Evolutionary conservation across 2,888 invertebrate genomes (phyloP), one percentile per base, ranked within the genome.

Genomic region (Mesorhabditis sp.): DNA sequence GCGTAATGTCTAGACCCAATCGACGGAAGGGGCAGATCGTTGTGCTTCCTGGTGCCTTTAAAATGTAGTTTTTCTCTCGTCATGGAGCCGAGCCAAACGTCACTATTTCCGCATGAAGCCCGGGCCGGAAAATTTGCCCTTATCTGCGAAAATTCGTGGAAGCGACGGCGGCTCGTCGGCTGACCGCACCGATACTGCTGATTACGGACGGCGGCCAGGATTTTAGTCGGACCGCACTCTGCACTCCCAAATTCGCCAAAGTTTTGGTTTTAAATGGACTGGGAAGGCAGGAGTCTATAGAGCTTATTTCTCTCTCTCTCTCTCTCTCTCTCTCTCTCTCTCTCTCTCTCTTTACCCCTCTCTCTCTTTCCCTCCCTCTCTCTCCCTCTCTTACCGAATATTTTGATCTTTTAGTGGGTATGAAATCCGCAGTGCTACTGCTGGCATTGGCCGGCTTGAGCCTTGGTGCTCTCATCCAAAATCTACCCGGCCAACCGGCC

Each of bases 401-500:
- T 67, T 62, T 67, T 42, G 58, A 64, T 45, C 65, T 68, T 65
- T 68, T 65, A 61, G 44, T 50, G 15, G 13, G 41, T 65, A 58
- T 41, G 45, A 13, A 58, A 28, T 28, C 28, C 1, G 28, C 28
- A 28, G 28, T 28, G 28, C 28, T 28, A 28, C 28, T 28, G 28
- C 28, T 28, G 28, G 28, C 28, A 5, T 28, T 45, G 43, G 45
- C 5, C n/a, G 28, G 4, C n/a, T 69, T 41, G 69, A 73, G 74
- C 66, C 62, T 71, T 44, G 71, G 72, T 62, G 70, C 72, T 7
- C 67, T 68, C 43, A 77, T 79, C 68, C 64, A 70, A 4, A 70
- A 66, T 43, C 72, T 79, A 41, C 79, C 79, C 15, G 79, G 79
- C 45, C 72, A 72, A 13, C 79, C 79, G 43, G 58, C 62, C 13